Percentiles rank a stretch among this genome's conserved stretches.
Evolutionary conservation across 2,113 vertebrate species (phyloP).

Genomic region (Stigmatopora nigra): DNA sequence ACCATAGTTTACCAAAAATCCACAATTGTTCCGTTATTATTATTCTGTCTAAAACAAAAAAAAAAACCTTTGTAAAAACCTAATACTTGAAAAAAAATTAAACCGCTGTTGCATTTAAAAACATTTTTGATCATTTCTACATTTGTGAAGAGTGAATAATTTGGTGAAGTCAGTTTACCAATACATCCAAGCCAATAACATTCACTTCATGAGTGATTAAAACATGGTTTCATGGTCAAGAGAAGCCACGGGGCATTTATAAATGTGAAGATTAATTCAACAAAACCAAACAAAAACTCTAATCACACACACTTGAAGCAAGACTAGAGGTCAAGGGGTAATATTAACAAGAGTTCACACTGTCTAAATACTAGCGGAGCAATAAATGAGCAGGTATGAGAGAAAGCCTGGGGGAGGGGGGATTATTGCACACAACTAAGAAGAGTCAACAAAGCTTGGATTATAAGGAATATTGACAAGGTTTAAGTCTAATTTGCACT

Average conservation of each 20-base stretch:
- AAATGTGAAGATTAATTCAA: constrained; percentile 4
- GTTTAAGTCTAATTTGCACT: neutral
- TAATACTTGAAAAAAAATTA: neutral
- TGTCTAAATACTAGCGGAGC: constrained; percentile 18
- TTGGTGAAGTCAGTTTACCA: neutral
- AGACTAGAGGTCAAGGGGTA: constrained; percentile 2
- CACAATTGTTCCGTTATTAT: neutral
- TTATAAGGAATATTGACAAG: neutral
- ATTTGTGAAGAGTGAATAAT: neutral
- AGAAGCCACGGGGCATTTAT: constrained; percentile 8
- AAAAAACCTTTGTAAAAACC: neutral
- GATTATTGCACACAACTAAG: constrained; percentile 23
- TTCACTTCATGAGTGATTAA: constrained; percentile 32
- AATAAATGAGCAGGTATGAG: constrained; percentile 71
- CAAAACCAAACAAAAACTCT: too few relatives aligned
- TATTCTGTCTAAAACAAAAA: neutral
- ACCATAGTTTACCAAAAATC: neutral
- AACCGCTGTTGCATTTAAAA: neutral
- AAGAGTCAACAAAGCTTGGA: constrained; percentile 19
- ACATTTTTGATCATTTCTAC: neutral
- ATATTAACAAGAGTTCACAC: constrained; percentile 15
- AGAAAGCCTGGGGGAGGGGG: constrained; percentile 33
- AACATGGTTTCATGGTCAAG: constrained; percentile 13
- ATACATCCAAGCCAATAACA: constrained; percentile 9
- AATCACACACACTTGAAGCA: neutral